Percentiles rank a stretch among this genome's conserved stretches.
phyloP scores from a whole-genome alignment of 2,888 invertebrate species.

The Physocephala rufipes region DNA sequence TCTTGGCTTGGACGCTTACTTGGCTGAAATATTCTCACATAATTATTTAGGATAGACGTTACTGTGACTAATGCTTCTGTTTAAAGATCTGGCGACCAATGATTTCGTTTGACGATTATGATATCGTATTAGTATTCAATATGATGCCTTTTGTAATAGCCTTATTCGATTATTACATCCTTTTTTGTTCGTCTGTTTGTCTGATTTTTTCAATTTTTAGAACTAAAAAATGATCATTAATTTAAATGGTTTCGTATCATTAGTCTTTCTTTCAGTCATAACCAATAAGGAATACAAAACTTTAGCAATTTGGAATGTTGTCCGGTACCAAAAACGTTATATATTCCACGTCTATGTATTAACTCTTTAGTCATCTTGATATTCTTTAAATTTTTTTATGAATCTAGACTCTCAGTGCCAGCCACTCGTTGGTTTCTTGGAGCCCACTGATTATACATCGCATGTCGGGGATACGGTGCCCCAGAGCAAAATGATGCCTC shows the following conservation, averaged over 20 bases:
- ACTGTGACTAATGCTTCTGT: slow-evolving; percentile 32
- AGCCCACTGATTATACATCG: no score
- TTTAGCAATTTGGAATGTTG: no score
- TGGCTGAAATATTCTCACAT: slow-evolving; percentile 53
- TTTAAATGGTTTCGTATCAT: neutral
- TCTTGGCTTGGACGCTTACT: neutral
- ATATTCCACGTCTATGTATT: no score
- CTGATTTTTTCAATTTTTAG: neutral
- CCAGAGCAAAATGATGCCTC: no score
- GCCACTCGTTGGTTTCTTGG: no score
- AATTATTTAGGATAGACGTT: slow-evolving; percentile 61
- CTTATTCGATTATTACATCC: slow-evolving; percentile 13
- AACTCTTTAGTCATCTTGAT: no score
- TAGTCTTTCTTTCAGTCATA: no score
- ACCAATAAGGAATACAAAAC: no score
- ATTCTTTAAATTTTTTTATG: no score
- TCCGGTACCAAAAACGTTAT: no score
- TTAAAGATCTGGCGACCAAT: slow-evolving; percentile 8
- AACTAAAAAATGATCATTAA: neutral
- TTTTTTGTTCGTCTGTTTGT: neutral
- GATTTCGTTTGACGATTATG: slow-evolving; percentile 29
- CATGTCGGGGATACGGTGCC: no score
- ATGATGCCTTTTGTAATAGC: slow-evolving; percentile 10
- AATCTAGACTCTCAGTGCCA: no score
- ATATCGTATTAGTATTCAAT: slow-evolving; percentile 28